These are phyloP conservation scores for Nephrocerus scutellatus DNA, from an alignment of 2,888 invertebrate genomes.

Conservation along the genomic window DNA sequence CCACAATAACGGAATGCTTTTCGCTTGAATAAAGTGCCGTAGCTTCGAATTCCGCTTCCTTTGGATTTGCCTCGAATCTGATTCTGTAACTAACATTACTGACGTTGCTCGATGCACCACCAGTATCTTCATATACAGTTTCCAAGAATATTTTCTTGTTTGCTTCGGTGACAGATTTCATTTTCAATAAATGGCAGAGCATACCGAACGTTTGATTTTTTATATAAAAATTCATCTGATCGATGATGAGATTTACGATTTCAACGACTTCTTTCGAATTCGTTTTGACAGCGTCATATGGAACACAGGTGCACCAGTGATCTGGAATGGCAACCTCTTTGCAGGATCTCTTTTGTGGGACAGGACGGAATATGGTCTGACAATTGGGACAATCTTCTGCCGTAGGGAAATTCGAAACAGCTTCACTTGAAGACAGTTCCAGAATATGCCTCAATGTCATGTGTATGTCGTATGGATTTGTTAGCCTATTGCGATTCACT, in stretches of 20 bases:
- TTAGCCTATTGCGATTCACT: conserved; percentile 56
- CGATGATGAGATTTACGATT: conserved; percentile 37
- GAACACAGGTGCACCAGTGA: conserved; percentile 49
- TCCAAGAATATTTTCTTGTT: too few relatives aligned
- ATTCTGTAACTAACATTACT: conserved; percentile 52
- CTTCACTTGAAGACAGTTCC: conserved; percentile 46
- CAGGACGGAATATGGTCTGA: conserved; percentile 54
- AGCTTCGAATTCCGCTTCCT: conserved; percentile 59
- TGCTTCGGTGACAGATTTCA: too few relatives aligned
- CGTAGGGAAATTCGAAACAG: conserved; percentile 25
- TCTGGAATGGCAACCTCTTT: conserved; percentile 56
- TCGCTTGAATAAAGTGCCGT: conserved; percentile 50
- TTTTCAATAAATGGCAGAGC: too few relatives aligned
- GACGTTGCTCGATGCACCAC: conserved; percentile 11
- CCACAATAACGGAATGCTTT: conserved; percentile 40
- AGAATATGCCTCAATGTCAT: conserved; percentile 60
- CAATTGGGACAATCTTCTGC: conserved; percentile 57
- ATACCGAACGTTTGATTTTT: too few relatives aligned
- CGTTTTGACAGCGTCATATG: conserved; percentile 37
- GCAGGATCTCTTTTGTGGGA: conserved; percentile 57
- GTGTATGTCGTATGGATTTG: conserved; percentile 67
- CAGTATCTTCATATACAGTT: too few relatives aligned
- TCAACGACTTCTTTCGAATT: conserved; percentile 1
- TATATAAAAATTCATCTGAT: conserved; percentile 30
- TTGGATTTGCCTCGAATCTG: conserved; percentile 57